A percentile compares a stretch with the other conserved stretches of the same genome.
Evolutionary conservation across 1,140 invertebrate genomes (phyloP).

Genomic region (Drosophila melanogaster): DNA sequence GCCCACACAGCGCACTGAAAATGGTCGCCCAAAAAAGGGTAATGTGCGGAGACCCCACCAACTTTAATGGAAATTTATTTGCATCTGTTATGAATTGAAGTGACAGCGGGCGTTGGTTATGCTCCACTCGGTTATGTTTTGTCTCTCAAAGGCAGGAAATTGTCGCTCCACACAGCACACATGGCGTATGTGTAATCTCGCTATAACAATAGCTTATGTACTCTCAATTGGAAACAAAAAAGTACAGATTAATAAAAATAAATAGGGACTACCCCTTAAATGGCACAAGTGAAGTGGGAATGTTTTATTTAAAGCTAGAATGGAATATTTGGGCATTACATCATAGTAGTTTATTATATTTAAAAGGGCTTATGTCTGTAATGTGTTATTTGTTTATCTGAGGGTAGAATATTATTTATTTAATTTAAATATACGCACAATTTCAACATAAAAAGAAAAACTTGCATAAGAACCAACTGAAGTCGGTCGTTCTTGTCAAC

Average conservation of each 20-base stretch:
- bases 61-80: slow-evolving; percentile 81
- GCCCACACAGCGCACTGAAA: slow-evolving; percentile 42
- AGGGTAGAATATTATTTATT: too few relatives aligned
- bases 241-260: slow-evolving; percentile 25
- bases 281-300: slow-evolving; percentile 24
- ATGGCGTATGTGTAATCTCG: slow-evolving; percentile 70
- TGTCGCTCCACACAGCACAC: slow-evolving; percentile 39
- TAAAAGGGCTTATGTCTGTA: too few relatives aligned
- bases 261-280: slow-evolving; percentile 7
- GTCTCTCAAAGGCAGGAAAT: slow-evolving; percentile 47
- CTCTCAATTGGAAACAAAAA: slow-evolving; percentile 49
- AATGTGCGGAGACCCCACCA: slow-evolving; percentile 14
- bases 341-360: too few relatives aligned
- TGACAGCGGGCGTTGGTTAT: slow-evolving; percentile 69
- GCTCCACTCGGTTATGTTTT: slow-evolving; percentile 8
- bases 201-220: slow-evolving; percentile 42
- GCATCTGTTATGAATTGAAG: slow-evolving; percentile 78
- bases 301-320: slow-evolving; percentile 13
- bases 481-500: slow-evolving; percentile 15
- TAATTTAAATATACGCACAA: background rate
- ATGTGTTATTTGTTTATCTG: too few relatives aligned
- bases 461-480: background rate
- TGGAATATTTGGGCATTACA: background rate
- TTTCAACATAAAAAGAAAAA: background rate
- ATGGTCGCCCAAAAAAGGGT: slow-evolving; percentile 9